phyloP scores from a whole-genome alignment of 2,888 invertebrate genomes.

The Platycheirus albimanus region DNA sequence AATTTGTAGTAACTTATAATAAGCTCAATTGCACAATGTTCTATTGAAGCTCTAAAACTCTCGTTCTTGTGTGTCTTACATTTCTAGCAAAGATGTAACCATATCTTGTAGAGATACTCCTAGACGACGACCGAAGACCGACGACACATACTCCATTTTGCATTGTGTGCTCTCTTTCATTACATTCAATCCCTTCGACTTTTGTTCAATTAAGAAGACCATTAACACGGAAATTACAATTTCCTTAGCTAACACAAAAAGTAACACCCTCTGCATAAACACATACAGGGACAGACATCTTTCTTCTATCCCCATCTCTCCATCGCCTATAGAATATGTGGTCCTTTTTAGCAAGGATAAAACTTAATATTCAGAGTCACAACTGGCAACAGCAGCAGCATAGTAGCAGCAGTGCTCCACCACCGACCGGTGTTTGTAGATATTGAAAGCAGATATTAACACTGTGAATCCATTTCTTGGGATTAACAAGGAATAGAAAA shows the following conservation, averaged over 20 bases:
- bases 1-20: slow-evolving; percentile 74
- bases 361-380: slow-evolving; percentile 72
- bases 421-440: slow-evolving; percentile 18
- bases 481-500: slow-evolving; percentile 61
- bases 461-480: slow-evolving; percentile 57
- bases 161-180: slow-evolving; percentile 53
- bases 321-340: not conserved
- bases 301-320: not conserved
- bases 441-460: slow-evolving; percentile 69
- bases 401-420: slow-evolving; percentile 18
- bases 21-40: slow-evolving; percentile 65
- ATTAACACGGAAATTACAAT: slow-evolving; percentile 74
- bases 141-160: slow-evolving; percentile 31
- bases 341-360: slow-evolving; percentile 39
- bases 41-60: slow-evolving; percentile 36
- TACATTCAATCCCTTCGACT: slow-evolving; percentile 72
- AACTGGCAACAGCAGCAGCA: slow-evolving; percentile 29
- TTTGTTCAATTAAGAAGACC: slow-evolving; percentile 73
- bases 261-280: slow-evolving; percentile 54
- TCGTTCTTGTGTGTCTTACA: not conserved
- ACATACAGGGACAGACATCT: not conserved
- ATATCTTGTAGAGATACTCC: slow-evolving; percentile 34
- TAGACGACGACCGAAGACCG: not conserved
- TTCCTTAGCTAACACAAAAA: slow-evolving; percentile 70
- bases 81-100: slow-evolving; percentile 25